phyloP scores from a whole-genome alignment of 1,140 invertebrate species.

The Drosophila equinoxialis region DNA sequence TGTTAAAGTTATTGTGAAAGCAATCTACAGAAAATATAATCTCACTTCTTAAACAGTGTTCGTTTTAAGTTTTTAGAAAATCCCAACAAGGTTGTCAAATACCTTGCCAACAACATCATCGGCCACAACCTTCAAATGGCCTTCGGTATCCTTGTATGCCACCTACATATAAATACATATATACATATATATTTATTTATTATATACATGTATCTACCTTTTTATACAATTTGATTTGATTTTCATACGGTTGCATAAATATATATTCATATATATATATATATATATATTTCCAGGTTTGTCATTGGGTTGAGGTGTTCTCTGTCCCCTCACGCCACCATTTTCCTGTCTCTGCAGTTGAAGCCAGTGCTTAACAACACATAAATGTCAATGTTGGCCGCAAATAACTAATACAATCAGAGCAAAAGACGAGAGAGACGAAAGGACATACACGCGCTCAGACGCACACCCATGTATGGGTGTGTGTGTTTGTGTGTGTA shows the following conservation, averaged over 20 bases:
- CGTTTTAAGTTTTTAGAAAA: background rate
- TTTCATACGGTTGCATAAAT: slow-evolving; percentile 35
- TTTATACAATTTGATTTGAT: slow-evolving; percentile 39
- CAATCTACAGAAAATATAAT: background rate
- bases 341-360: slow-evolving; percentile 10
- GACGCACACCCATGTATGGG: background rate
- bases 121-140: slow-evolving; percentile 17
- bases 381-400: slow-evolving; percentile 65
- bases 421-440: slow-evolving; percentile 29
- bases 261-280: slow-evolving; percentile 7
- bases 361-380: slow-evolving; percentile 46
- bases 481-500: slow-evolving; percentile 15
- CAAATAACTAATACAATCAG: slow-evolving; percentile 66
- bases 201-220: slow-evolving; percentile 8
- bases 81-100: slow-evolving; percentile 2
- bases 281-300: slow-evolving; percentile 4
- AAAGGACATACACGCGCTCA: slow-evolving; percentile 5
- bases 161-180: background rate
- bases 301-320: background rate
- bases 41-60: background rate
- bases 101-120: background rate
- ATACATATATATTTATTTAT: background rate
- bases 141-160: slow-evolving; percentile 1
- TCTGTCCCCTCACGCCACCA: background rate
- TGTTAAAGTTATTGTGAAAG: slow-evolving; percentile 20